Evolutionary conservation across 2,113 vertebrate species (phyloP).

Genomic region (Nothobranchius kuhntae): DNA sequence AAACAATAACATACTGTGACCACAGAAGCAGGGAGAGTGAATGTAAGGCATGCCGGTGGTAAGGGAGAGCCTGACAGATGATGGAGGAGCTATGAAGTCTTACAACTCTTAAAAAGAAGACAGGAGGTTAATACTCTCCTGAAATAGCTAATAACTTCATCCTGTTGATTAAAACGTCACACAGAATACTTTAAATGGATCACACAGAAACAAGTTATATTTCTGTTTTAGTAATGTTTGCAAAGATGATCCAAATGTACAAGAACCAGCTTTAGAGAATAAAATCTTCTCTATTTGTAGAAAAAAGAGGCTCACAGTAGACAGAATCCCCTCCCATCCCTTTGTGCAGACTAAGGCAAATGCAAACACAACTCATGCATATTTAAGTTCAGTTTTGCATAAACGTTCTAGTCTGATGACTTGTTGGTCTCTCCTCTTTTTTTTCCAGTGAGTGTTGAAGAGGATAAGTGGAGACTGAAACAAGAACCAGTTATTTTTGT

Average conservation of each 20-base stretch:
- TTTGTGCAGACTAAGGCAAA: conserved; percentile 4
- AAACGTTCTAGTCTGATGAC: neutral
- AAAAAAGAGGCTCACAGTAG: neutral
- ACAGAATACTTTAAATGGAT: neutral
- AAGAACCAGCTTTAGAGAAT: no score
- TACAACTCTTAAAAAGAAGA: neutral
- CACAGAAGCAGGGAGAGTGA: conserved; percentile 8
- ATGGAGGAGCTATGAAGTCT: neutral
- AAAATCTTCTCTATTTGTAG: neutral
- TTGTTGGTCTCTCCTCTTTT: neutral
- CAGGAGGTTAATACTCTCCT: neutral
- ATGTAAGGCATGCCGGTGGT: neutral
- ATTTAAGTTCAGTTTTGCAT: conserved; percentile 15
- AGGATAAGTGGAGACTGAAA: neutral
- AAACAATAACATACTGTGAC: conserved; percentile 9
- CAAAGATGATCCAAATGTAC: neutral
- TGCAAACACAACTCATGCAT: neutral
- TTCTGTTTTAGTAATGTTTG: neutral
- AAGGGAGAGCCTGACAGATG: neutral
- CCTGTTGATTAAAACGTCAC: neutral
- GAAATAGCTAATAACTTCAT: neutral
- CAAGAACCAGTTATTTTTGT: neutral
- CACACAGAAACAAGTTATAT: neutral
- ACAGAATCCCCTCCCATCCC: neutral
- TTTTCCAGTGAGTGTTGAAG: neutral